Evolutionary conservation across 2,888 invertebrate species (phyloP), one percentile per base, ranked within the genome.

Genomic region (Chymomyza caudatula): DNA sequence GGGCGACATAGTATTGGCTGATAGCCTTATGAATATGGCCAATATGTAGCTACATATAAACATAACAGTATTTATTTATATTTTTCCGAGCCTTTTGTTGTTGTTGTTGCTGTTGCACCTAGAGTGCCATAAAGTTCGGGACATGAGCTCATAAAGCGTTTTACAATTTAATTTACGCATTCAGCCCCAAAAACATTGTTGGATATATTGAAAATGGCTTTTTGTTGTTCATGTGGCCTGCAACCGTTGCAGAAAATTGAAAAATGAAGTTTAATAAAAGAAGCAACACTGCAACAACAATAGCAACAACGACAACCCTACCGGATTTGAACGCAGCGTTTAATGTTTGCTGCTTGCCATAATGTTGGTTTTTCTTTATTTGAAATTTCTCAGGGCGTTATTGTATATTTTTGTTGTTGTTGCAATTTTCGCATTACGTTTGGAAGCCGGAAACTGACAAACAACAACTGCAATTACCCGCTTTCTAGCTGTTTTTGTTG

Each of bases 61-160:
- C n/a, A n/a, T n/a, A n/a, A n/a, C 17, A 22, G 8, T 22, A 29
- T n/a, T 37, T 4, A 13, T 37, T 15, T 47, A 19, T 20, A 22
- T 15, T n/a, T n/a, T n/a, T n/a, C n/a, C n/a, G n/a, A 17, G 51
- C 15, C 57, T 6, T 19, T 51, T 25, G 17, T 11, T 49, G 47
- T 2, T 25, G 13, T n/a, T 54, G 54, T 23, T 63, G 22, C 52
- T 19, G 43, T 51, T 58, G 51, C 2, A 62, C 63, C 53, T 60
- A 63, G 54, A 63, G 58, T 51, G 23, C 20, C 53, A 44, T 57
- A 64, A 60, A 60, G 25, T n/a, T 37, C 44, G 55, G 15, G 22
- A 64, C 62, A 70, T 67, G 74, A 74, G 74, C 67, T 77, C 74
- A 77, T 74, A 70, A 77, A 74, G 56, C 53, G 67, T 63, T 77